Evolutionary conservation across 2,888 invertebrate genomes (phyloP), one percentile per base, ranked within the genome.

Genomic region (Lampropteryx suffumata): DNA sequence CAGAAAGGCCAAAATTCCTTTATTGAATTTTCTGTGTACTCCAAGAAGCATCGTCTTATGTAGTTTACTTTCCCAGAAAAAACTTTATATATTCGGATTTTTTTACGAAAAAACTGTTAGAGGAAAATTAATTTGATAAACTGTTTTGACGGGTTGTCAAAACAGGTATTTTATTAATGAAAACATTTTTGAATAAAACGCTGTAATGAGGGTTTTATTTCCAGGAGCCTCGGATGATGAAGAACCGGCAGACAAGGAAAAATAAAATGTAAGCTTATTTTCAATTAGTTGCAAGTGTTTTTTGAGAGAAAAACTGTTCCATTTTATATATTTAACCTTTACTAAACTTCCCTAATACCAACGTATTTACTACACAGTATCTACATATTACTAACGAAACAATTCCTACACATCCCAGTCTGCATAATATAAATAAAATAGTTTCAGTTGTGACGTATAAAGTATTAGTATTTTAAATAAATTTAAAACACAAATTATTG

Each of bases 11-110:
- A 55, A 27, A 36, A 59, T 70, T 63, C 69, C 69, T 67, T 73
- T 77, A 77, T 80, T 79, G 70, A 61, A 72, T 69, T 79, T 71
- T 27, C 21, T n/a, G 12, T 9, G 28, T 28, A 24, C 27, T 28
- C 28, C 10, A 14, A 12, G 14, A 33, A 47, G 14, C 29, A 28
- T 26, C 29, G 10, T 24, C 14, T 28, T 39, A 9, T 26, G 28
- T 47, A 28, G 47, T 40, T 47, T 27, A 3, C 33, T 30, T n/a
- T 50, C 55, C n/a, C 6, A 8, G 17, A 14, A 5, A 24, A 32
- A 24, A 24, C 24, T 24, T n/a, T 7, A 6, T 24, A 9, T 11
- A 30, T 24, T 11, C 11, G 8, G 11, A 11, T 24, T 24, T 29
- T 29, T 11, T 3, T 1, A 3, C 1, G 8, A 36, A 6, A 6